Evolutionary conservation across 2,888 invertebrate genomes (phyloP).

Genomic region (Phyllotreta cruciferae): DNA sequence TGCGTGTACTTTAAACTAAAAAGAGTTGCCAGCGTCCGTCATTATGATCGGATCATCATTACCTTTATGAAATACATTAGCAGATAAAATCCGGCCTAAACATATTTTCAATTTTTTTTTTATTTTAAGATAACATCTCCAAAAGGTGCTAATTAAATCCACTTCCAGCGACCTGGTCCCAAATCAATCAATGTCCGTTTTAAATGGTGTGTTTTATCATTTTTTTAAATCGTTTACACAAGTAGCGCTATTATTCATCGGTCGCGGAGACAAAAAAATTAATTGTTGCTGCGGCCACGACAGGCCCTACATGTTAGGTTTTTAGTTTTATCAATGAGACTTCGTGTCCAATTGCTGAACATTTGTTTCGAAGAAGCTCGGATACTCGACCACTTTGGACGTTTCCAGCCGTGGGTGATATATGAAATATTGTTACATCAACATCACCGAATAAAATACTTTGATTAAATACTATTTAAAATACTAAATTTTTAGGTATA

Average conservation of each 20-base stretch:
- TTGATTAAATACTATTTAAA: no score
- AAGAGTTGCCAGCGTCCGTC: not conserved
- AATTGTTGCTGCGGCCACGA: constrained; percentile 12
- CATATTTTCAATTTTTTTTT: constrained; percentile 30
- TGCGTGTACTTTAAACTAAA: not conserved
- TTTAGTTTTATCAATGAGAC: constrained; percentile 16
- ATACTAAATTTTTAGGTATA: no score
- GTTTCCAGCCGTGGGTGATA: no score
- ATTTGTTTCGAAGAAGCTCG: no score
- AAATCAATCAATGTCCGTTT: constrained; percentile 54
- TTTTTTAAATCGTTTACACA: constrained; percentile 40
- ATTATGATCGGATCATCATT: constrained; percentile 11
- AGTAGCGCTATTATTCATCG: constrained; percentile 14
- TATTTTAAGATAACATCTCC: constrained; percentile 42
- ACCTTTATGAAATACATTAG: constrained; percentile 19
- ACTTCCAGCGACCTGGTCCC: constrained; percentile 47
- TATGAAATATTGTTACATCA: no score
- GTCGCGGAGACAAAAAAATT: constrained; percentile 14
- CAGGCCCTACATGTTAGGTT: constrained; percentile 4
- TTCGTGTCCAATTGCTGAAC: constrained; percentile 2
- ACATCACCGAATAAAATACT: no score
- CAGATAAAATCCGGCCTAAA: constrained; percentile 24
- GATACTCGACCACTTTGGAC: no score
- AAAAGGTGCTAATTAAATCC: constrained; percentile 54
- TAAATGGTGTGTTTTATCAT: constrained; percentile 53